Evolutionary conservation across 2,888 invertebrate genomes (phyloP), one percentile per base, ranked within the genome.

Genomic region (Epirrita christyi): DNA sequence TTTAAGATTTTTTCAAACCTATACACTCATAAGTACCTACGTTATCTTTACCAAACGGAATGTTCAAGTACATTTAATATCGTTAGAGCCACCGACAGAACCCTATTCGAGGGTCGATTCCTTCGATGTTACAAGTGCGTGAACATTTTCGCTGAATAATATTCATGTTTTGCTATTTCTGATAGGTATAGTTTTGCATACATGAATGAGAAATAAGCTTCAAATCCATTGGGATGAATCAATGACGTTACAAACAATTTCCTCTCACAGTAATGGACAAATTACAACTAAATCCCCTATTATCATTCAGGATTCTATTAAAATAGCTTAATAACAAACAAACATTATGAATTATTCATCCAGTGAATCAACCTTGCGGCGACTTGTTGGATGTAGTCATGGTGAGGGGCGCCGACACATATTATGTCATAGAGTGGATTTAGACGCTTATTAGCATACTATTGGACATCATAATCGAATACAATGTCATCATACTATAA

Each of bases 311-410:
- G 15, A 50, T 50, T 50, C 32, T 43, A 50, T 50, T 46, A 54
- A 43, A 50, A 40, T 55, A 21, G 4, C 21, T 21, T 50, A 58
- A 61, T 56, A 61, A 58, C 54, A 55, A 57, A 58, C 53, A 64
- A 63, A 55, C 60, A 53, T 29, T 34, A 69, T 75, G 68, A 76
- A 78, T 79, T 66, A 80, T 78, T 72, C 71, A 75, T 71, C 52
- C 15, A 59, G 63, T 79, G 80, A 78, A 66, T 80, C 78, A 80
- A 72, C 75, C 76, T 77, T 76, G 71, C 65, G 61, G 43, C 64
- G 61, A 50, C 50, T 67, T 34, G 56, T 41, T 40, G 56, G 68
- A 72, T 78, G 78, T 70, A 78, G 75, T 78, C 76, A 79, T 14
- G 63, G 58, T 51, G 59, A 62, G 63, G 61, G 55, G 62, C 59